Evolutionary conservation across 2,113 vertebrate genomes (phyloP).

Genomic region (Pyxicephalus adspersus): DNA sequence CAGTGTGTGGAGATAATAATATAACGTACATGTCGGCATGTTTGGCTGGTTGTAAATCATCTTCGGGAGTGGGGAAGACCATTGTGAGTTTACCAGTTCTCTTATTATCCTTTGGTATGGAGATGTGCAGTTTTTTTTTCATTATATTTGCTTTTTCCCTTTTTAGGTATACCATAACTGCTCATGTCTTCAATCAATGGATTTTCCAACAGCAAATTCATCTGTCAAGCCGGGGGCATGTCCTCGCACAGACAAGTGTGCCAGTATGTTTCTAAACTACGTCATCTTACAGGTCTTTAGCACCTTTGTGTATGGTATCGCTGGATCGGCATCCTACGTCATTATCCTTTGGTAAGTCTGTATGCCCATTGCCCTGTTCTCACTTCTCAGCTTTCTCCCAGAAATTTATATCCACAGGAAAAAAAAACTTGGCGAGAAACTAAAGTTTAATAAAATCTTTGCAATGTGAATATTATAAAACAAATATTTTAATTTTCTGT

Average conservation of each 20-base stretch:
- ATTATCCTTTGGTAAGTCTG: constrained; percentile 79
- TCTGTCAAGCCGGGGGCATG: constrained; percentile 83
- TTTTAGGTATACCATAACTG: constrained; percentile 89
- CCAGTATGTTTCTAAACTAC: constrained; percentile 78
- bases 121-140: not conserved
- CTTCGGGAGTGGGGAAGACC: constrained; percentile 69
- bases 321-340: constrained; percentile 73
- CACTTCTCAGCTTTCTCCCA: no score
- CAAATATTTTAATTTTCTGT: no score
- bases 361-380: no score
- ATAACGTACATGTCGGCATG: constrained; percentile 86
- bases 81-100: constrained; percentile 66
- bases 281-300: constrained; percentile 70
- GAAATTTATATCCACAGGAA: not conserved
- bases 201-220: constrained; percentile 68
- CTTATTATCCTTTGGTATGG: not conserved
- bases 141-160: not conserved
- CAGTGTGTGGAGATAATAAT: constrained; percentile 84
- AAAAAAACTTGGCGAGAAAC: no score
- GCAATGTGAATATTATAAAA: no score
- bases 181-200: constrained; percentile 75
- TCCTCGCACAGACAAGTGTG: constrained; percentile 73
- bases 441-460: no score
- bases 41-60: constrained; percentile 80
- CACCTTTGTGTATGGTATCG: constrained; percentile 73